Evolutionary conservation across 2,888 invertebrate species (phyloP).

Genomic region (Melanophora roralis): DNA sequence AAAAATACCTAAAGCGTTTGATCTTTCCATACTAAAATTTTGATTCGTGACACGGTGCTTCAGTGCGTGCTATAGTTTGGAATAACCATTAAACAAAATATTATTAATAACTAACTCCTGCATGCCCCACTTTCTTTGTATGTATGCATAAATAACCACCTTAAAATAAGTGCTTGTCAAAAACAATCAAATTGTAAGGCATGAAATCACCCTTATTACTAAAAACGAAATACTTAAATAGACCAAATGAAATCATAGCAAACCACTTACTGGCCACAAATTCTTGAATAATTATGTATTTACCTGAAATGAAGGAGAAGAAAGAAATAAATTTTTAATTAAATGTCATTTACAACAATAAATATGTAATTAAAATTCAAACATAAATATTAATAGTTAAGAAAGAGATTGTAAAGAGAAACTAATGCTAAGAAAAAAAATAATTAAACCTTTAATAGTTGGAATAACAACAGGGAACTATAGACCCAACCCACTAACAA

Average conservation of each 20-base stretch:
- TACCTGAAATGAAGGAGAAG: slow-evolving; percentile 52
- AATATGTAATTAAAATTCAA: slow-evolving; percentile 44
- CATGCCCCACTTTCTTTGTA: neutral
- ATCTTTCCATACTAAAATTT: neutral
- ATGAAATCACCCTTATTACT: neutral
- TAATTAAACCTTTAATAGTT: slow-evolving; percentile 19
- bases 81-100: neutral
- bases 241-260: neutral
- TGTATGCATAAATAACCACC: neutral
- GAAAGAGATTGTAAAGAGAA: too few species aligned
- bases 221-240: neutral
- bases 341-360: slow-evolving; percentile 56
- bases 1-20: too few species aligned
- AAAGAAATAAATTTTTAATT: slow-evolving; percentile 43
- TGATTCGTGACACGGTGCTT: neutral
- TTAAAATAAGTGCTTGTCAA: neutral
- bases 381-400: slow-evolving; percentile 33
- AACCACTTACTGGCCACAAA: neutral
- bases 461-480: slow-evolving; percentile 29
- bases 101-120: neutral
- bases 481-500: slow-evolving; percentile 32
- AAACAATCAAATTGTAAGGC: neutral
- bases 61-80: neutral
- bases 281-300: slow-evolving; percentile 26
- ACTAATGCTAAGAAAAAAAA: slow-evolving; percentile 6